Evolutionary conservation across 2,113 vertebrate species (phyloP).

Genomic region (Otocyon megalotis): DNA sequence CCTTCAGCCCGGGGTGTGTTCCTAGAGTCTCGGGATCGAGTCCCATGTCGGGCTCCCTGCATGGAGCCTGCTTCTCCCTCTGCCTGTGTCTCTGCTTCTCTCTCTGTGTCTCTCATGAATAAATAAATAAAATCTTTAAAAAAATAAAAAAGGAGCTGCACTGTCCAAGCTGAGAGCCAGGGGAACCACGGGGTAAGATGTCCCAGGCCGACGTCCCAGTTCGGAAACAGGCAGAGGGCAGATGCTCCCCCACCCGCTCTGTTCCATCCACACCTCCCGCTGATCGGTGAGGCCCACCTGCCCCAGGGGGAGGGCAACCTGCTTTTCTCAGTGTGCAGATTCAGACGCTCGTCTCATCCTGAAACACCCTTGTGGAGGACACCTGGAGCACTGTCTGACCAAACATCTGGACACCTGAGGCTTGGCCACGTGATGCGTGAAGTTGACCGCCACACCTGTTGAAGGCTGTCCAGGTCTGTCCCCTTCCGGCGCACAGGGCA

Average conservation of each 20-base stretch:
- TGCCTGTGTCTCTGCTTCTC: no score
- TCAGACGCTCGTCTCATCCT: fast-evolving
- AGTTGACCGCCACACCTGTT: fast-evolving
- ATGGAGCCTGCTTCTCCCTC: no score
- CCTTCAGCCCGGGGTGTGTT: no score
- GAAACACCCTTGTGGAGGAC: background rate
- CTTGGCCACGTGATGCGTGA: background rate
- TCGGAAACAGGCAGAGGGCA: fast-evolving
- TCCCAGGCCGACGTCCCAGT: fast-evolving
- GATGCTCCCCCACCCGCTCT: fast-evolving
- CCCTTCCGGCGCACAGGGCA: fast-evolving
- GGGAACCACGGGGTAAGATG: no score
- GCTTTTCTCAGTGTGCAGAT: background rate
- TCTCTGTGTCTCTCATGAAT: no score
- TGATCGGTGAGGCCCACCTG: fast-evolving
- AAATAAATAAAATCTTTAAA: no score
- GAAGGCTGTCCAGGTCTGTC: background rate
- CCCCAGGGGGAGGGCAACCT: fast-evolving
- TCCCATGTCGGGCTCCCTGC: no score
- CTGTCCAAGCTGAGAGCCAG: background rate
- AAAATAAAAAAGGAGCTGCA: no score
- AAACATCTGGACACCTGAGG: fast-evolving
- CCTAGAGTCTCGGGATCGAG: no score
- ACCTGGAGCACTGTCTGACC: background rate
- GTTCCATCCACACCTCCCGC: fast-evolving